Evolutionary conservation across 2,113 vertebrate species (phyloP).

Genomic region (Reinhardtius hippoglossoides): DNA sequence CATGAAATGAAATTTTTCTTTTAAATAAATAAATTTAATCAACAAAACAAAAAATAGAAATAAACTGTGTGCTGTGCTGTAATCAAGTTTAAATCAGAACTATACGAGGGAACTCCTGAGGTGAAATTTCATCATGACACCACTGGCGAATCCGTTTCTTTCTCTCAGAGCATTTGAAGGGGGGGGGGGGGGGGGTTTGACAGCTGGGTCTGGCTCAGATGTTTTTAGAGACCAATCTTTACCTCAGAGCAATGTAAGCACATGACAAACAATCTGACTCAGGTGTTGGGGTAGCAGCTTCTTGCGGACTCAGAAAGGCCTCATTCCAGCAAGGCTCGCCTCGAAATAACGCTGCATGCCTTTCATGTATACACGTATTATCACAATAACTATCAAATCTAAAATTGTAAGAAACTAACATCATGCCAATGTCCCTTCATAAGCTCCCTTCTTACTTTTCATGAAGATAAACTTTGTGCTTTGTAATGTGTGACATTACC

Average conservation of each 20-base stretch:
- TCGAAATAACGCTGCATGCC: background rate
- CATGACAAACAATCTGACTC: constrained; percentile 4
- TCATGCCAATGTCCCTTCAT: constrained; percentile 1
- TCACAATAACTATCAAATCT: background rate
- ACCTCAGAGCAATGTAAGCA: constrained; percentile 32
- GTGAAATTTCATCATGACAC: constrained; percentile 13
- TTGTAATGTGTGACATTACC: constrained; percentile 80
- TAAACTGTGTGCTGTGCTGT: background rate
- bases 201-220: background rate
- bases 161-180: constrained; percentile 10
- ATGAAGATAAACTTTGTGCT: background rate
- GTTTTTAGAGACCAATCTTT: constrained; percentile 21
- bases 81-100: background rate
- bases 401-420: background rate
- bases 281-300: background rate
- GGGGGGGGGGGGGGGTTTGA: constrained; percentile 2
- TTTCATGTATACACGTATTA: background rate
- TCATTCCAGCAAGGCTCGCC: constrained; percentile 1
- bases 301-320: background rate
- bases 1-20: background rate
- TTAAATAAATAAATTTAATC: background rate
- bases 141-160: background rate
- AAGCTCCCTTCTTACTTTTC: background rate
- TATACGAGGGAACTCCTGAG: background rate
- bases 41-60: background rate